Conservation (phyloP, 2,888 invertebrate species). For the Lucinisca nassula region DNA sequence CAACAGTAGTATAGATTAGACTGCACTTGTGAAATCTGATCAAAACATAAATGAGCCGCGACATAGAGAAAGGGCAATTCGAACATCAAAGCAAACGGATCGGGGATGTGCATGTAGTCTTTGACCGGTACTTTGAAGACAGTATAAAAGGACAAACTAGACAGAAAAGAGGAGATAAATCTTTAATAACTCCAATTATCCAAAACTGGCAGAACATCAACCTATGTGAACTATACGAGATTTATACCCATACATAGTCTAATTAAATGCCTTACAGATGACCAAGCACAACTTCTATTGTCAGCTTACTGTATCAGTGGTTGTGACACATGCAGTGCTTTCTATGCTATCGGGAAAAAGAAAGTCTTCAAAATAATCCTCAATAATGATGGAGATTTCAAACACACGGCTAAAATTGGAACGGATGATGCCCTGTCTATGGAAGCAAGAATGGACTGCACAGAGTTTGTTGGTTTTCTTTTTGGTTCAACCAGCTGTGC, state of each 20-base stretch:
- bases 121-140: conserved; percentile 12
- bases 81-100: neutral
- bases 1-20: too few relatives aligned
- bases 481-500: neutral
- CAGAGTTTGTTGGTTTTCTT: neutral
- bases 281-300: neutral
- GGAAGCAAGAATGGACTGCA: neutral
- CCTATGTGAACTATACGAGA: neutral
- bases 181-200: too few relatives aligned
- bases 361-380: neutral
- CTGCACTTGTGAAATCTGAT: too few relatives aligned
- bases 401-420: neutral
- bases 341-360: neutral
- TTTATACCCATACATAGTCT: neutral
- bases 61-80: too few relatives aligned
- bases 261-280: neutral
- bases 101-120: conserved; percentile 1
- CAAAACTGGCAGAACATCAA: neutral
- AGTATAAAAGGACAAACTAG: conserved; percentile 15
- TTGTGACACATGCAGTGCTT: neutral
- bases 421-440: neutral
- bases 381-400: neutral
- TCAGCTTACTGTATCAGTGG: neutral
- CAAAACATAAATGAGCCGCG: too few relatives aligned
- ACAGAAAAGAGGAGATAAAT: neutral